Evolutionary conservation across 2,797 vertebrate species (phyloP), one percentile per base, ranked within the genome.

Genomic region (Amazona ochrocephala): DNA sequence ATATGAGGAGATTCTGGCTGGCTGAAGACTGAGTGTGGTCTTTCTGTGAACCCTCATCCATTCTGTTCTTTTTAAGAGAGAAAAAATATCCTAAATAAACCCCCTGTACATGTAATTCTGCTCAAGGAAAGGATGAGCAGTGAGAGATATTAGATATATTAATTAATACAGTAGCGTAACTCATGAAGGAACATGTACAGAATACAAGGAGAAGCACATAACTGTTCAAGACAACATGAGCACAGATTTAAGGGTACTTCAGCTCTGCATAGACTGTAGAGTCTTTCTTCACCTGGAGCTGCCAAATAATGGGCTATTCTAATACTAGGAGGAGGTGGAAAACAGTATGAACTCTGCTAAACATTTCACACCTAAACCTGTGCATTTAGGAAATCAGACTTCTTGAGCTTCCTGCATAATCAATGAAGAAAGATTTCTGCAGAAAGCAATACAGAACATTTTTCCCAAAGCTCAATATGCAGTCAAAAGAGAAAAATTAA

Each of bases 251-350:
- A 89, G 42, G 42, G 10, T 11, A 56, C 13, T 72, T 70, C 23
- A 94, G 26, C 26, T 76, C 24, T 65, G 41, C 37, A 45, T 11
- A 70, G 16, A 18, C 11, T 32, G 14, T 9, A 53, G 47, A 82
- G 42, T 10, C 13, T 70, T 23, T 56, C 11, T 71, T 67, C 47
- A 44, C 20, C 32, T 51, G 18, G 16, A 86, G 42, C 12, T 37
- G 27, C 7, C 15, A 53, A 68, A 15, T 9, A 82, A 58, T 3
- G 85, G 21, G 13, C 54, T 41, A 56, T 58, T 66, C 30, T 62
- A 0, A 0, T n/a, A 18, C 5, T 32, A 51, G 41, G 20, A 80
- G 10, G 7, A 79, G 5, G 2, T 1, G 4, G 13, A 4, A 53
- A 62, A 64, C 8, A 19, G 24, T 37, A 16, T 7, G 5, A 77